Evolutionary conservation across 2,797 vertebrate species (phyloP).

Genomic region (Clarias platycephalus): DNA sequence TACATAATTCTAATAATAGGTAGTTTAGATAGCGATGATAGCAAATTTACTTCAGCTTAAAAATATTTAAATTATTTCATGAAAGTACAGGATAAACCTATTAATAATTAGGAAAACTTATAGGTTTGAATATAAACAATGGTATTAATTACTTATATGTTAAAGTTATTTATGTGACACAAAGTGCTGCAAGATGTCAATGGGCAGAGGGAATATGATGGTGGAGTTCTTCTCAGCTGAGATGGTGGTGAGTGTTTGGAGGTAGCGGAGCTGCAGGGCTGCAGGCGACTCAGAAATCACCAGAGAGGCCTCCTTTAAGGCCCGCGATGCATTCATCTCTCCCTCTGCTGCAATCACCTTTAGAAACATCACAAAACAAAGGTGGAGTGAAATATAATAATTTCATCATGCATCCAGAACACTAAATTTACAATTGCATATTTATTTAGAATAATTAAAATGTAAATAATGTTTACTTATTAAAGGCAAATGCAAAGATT

Average conservation of each 20-base stretch:
- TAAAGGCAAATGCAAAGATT: neutral
- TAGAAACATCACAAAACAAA: conserved; percentile 15
- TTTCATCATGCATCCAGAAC: neutral
- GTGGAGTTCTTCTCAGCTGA: conserved; percentile 78
- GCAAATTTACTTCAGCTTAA: neutral
- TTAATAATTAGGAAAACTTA: neutral
- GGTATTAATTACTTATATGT: neutral
- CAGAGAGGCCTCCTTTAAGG: conserved; percentile 77
- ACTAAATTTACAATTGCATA: neutral
- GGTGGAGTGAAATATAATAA: neutral
- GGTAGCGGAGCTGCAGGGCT: conserved; percentile 76
- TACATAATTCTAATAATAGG: too few species aligned
- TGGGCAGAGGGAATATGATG: conserved; percentile 77
- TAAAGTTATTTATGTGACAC: conserved; percentile 56
- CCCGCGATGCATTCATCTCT: conserved; percentile 77
- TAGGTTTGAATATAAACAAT: neutral
- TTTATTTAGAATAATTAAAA: neutral
- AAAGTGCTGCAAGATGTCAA: conserved; percentile 71
- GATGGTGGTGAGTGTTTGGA: conserved; percentile 76
- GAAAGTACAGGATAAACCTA: neutral
- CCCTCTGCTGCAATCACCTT: conserved; percentile 79
- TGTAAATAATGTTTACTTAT: neutral
- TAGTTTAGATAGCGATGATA: neutral
- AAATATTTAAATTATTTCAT: neutral
- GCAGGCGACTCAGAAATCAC: conserved; percentile 75